These are phyloP conservation scores for Cephus nigrinus DNA, from an alignment of 2,888 invertebrate species.

Conservation along the genomic window DNA sequence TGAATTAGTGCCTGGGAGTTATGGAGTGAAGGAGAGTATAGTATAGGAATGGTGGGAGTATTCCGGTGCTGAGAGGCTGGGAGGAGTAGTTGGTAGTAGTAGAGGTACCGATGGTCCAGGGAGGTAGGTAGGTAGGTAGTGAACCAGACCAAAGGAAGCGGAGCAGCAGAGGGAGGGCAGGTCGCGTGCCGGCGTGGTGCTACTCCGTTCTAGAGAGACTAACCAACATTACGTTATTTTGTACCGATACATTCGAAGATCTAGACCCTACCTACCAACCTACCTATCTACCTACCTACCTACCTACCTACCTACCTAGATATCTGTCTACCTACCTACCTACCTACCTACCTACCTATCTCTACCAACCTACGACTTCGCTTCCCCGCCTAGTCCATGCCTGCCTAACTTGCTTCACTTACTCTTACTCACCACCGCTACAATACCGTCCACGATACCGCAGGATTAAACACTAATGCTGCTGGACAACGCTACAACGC, in stretches of 20 bases:
- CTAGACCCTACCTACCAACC: conserved; percentile 42
- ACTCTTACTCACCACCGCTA: conserved; percentile 42
- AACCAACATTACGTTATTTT: conserved; percentile 37
- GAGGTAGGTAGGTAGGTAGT: conserved; percentile 6
- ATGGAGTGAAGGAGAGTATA: conserved; percentile 39
- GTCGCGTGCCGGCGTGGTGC: conserved; percentile 65
- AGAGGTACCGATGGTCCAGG: conserved; percentile 23
- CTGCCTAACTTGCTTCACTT: conserved; percentile 37
- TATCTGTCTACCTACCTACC: conserved; percentile 22
- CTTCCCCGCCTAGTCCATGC: conserved; percentile 16
- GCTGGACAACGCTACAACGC: conserved; percentile 7
- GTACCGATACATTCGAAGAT: conserved; percentile 27
- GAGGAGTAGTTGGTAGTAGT: conserved; percentile 33
- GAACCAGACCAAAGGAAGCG: conserved; percentile 14
- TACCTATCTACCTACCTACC: conserved; percentile 49
- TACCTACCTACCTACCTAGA: conserved; percentile 49
- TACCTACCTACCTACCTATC: conserved; percentile 28
- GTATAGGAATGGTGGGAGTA: conserved; percentile 35
- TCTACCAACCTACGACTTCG: conserved; percentile 29
- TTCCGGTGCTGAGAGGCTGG: conserved; percentile 36
- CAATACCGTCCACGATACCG: conserved; percentile 24
- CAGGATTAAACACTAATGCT: conserved; percentile 23
- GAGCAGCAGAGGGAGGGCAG: conserved; percentile 48
- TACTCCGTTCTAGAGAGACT: conserved; percentile 50
- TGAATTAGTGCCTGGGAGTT: conserved; percentile 51